These are phyloP conservation scores for Psylliodes chrysocephalus DNA, from an alignment of 2,888 invertebrate species.

Conservation along the genomic window DNA sequence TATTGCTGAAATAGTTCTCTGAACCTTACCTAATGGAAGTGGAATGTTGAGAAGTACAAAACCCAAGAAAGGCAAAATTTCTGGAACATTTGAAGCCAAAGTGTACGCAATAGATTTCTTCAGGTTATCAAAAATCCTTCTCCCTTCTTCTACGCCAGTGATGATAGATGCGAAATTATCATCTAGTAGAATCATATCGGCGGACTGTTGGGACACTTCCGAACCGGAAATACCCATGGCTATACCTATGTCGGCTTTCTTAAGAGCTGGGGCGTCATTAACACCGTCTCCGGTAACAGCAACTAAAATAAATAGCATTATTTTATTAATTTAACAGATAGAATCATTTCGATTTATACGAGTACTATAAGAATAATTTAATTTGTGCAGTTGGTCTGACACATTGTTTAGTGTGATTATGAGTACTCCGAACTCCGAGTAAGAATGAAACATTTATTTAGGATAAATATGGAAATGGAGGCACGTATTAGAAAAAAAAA, in stretches of 20 bases:
- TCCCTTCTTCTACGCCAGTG: slow-evolving; percentile 85
- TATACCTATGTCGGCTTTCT: slow-evolving; percentile 84
- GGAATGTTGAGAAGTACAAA: slow-evolving; percentile 81
- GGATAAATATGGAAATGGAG: no score
- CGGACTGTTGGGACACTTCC: slow-evolving; percentile 86
- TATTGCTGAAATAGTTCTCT: no score
- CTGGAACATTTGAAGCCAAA: slow-evolving; percentile 84
- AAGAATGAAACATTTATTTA: no score
- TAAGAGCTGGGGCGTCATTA: slow-evolving; percentile 86
- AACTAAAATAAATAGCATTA: slow-evolving; percentile 69
- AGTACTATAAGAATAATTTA: no score
- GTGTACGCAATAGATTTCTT: slow-evolving; percentile 89
- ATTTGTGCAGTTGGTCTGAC: no score
- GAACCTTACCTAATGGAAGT: slow-evolving; percentile 70
- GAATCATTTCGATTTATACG: no score
- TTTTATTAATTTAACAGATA: no score
- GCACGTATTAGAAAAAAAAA: no score
- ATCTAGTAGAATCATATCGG: slow-evolving; percentile 88
- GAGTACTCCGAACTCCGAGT: no score
- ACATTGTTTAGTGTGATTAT: no score
- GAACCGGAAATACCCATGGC: slow-evolving; percentile 84
- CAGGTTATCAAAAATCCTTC: slow-evolving; percentile 85
- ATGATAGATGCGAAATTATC: slow-evolving; percentile 91
- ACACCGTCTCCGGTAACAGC: slow-evolving; percentile 92
- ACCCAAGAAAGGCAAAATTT: slow-evolving; percentile 82